These are phyloP conservation scores for Brachyopa scutellaris DNA, from an alignment of 2,888 invertebrate species.

Conservation along the genomic window DNA sequence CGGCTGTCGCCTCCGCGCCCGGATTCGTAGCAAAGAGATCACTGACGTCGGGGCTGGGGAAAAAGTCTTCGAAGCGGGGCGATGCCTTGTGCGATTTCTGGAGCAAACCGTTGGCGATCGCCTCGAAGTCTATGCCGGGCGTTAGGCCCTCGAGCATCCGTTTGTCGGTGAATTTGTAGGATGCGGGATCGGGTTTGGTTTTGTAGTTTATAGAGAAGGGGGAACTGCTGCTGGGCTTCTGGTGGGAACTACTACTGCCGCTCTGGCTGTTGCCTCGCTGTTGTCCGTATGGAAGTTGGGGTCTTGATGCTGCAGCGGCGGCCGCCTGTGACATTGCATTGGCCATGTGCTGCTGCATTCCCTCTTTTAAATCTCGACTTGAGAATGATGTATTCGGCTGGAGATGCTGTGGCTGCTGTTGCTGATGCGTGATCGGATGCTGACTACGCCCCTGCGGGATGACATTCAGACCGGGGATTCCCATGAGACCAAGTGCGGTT, in stretches of 20 bases:
- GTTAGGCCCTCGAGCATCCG: conserved; percentile 80
- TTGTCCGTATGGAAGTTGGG: conserved; percentile 50
- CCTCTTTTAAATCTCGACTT: conserved; percentile 59
- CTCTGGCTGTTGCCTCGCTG: conserved; percentile 62
- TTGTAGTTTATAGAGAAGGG: conserved; percentile 76
- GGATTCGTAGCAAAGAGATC: conserved; percentile 77
- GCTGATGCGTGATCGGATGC: conserved; percentile 46
- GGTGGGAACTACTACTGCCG: conserved; percentile 45
- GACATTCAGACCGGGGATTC: conserved; percentile 79
- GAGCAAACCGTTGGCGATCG: conserved; percentile 79
- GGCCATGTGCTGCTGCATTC: conserved; percentile 66
- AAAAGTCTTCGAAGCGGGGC: conserved; percentile 80
- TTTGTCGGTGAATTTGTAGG: conserved; percentile 77
- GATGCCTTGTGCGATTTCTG: conserved; percentile 80
- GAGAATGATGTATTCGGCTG: conserved; percentile 59
- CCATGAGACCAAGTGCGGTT: conserved; percentile 79
- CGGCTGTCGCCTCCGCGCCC: conserved; percentile 65
- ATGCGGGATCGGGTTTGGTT: conserved; percentile 77
- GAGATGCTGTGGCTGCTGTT: conserved; percentile 47
- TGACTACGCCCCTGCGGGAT: conserved; percentile 76
- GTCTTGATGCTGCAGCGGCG: conserved; percentile 58
- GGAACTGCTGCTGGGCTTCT: conserved; percentile 49
- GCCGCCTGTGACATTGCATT: conserved; percentile 67
- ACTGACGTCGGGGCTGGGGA: conserved; percentile 79
- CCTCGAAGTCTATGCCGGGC: conserved; percentile 80